Evolutionary conservation across 1,140 invertebrate genomes (phyloP), one percentile per base, ranked within the genome.

Genomic region (Drosophila leontia): DNA sequence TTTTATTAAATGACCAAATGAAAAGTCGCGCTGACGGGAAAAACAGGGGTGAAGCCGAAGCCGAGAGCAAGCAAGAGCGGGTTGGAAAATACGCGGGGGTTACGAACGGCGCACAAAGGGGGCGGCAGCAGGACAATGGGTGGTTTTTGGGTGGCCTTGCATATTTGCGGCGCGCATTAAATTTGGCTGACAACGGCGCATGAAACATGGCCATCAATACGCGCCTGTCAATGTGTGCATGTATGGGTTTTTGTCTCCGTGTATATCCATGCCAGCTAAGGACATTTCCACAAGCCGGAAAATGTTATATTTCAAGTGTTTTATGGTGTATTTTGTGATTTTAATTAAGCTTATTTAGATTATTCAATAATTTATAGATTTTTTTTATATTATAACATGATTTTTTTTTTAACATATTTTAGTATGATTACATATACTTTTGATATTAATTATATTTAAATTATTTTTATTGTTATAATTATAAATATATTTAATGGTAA

Each of bases 1-100:
- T 87, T 87, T 87, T 87, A 87, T 87, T 87, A 87, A 87, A 87
- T 87, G 83, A 82, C 83, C 84, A 87, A 87, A 87, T 87, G 83
- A 87, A 87, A 87, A 87, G 83, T 87, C 84, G 84, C 84, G 83
- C 83, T 85, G 82, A 78, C 82, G 75, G 75, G 82, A 19, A 51
- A 61, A 53, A 39, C 44, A 41, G 61, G 41, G 44, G 23, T 29
- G 50, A 51, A 17, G 48, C 23, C 12, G 32, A n/a, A 41, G 32
- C 11, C 19, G 12, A 19, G 23, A 48, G 13, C 23, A 13, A 29
- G 48, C 26, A 11, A 29, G 13, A 45, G 44, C 8, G 29, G 39
- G 12, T 7, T 11, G 26, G 17, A 15, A 29, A 26, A 12, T 11
- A 37, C 17, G 39, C 17, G 39, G 48, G 17, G 44, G 23, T 11